Evolutionary conservation across 2,797 vertebrate genomes (phyloP).

Genomic region (Agapornis canus): DNA sequence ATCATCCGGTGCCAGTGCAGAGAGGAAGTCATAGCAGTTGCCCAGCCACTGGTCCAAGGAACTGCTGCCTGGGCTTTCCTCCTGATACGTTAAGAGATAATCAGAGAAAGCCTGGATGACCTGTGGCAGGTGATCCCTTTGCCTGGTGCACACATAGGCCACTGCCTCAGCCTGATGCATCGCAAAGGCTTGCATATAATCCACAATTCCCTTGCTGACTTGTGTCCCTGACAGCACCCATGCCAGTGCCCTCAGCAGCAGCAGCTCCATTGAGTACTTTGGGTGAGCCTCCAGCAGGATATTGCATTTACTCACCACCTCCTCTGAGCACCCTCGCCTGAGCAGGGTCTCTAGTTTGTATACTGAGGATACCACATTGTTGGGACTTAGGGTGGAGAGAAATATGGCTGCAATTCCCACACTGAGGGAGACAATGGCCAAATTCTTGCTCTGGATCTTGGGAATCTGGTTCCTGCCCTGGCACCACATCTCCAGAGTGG

Average conservation of each 20-base stretch:
- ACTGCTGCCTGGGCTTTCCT: background rate
- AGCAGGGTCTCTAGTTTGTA: slow-evolving; percentile 87
- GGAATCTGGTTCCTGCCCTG: slow-evolving; percentile 68
- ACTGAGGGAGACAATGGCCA: slow-evolving; percentile 69
- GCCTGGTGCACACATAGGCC: slow-evolving; percentile 78
- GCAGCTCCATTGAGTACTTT: slow-evolving; percentile 62
- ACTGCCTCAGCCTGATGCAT: slow-evolving; percentile 67
- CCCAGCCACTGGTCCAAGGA: slow-evolving; percentile 1
- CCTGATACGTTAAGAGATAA: slow-evolving; percentile 10
- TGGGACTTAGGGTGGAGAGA: slow-evolving; percentile 84
- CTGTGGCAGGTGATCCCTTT: slow-evolving; percentile 80
- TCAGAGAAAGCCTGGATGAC: slow-evolving; percentile 77
- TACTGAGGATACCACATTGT: slow-evolving; percentile 81
- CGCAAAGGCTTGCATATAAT: slow-evolving; percentile 85
- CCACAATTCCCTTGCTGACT: slow-evolving; percentile 65
- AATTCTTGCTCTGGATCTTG: slow-evolving; percentile 62
- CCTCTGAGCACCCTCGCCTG: slow-evolving; percentile 68
- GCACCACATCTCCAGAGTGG: slow-evolving; percentile 86
- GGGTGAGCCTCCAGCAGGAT: slow-evolving; percentile 73
- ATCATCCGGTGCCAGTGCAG: slow-evolving; percentile 75
- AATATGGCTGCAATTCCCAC: slow-evolving; percentile 85
- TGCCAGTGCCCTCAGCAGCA: slow-evolving; percentile 85
- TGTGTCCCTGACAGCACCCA: slow-evolving; percentile 77
- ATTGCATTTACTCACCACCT: slow-evolving; percentile 80
- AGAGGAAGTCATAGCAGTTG: slow-evolving; percentile 77